phyloP scores from a whole-genome alignment of 2,113 vertebrate genomes.

The Hippocampus zosterae region DNA sequence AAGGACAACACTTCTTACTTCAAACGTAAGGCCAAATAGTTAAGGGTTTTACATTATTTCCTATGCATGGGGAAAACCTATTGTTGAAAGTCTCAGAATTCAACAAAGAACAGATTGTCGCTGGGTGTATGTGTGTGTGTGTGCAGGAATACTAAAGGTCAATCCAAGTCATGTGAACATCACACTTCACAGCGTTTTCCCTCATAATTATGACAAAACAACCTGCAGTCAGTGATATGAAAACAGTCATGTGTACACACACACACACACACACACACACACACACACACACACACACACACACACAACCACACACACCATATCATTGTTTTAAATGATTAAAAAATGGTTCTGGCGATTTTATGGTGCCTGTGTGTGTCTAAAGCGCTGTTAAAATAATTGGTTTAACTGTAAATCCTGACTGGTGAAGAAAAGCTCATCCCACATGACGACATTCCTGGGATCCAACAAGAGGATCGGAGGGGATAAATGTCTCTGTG shows the following conservation, averaged over 20 bases:
- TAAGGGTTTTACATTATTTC: neutral
- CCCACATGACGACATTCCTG: slow-evolving; percentile 16
- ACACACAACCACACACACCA: neutral
- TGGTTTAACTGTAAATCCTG: slow-evolving; percentile 47
- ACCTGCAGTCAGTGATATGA: neutral
- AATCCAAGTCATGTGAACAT: slow-evolving; percentile 30
- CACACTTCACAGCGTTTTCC: neutral
- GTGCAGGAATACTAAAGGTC: neutral
- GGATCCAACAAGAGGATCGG: slow-evolving; percentile 7
- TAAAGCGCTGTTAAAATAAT: slow-evolving; percentile 19
- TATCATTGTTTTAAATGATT: neutral
- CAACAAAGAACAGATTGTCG: neutral
- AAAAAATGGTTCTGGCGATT: no score
- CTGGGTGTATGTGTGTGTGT: neutral
- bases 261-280: neutral
- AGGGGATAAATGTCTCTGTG: slow-evolving; percentile 2
- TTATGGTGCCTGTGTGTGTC: neutral
- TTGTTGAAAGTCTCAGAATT: neutral
- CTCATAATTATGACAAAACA: neutral
- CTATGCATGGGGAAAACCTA: neutral
- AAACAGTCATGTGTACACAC: neutral
- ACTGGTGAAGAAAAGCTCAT: slow-evolving; percentile 6
- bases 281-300: neutral
- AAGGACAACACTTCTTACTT: no score
- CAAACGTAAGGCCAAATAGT: no score